Evolutionary conservation across 92 coral and sea anemone genomes (phyloP), one percentile per base, ranked within the genome.

Genomic region (Actinostola sp.): DNA sequence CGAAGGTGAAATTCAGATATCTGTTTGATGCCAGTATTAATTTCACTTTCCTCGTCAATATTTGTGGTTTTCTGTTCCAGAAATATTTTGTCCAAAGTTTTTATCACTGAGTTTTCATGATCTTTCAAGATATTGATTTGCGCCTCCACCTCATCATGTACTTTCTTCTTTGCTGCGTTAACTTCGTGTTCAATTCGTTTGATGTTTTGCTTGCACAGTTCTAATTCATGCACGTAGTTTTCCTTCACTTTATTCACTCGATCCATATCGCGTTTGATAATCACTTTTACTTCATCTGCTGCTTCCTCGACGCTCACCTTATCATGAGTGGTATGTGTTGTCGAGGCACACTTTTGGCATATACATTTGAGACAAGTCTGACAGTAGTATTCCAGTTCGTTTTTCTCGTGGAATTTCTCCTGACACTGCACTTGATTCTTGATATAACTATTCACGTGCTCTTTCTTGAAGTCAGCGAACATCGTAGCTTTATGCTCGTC

Each of bases 321-420:
- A 39, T 62, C 9, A 19, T 62, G 67, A n/a, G 3, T 4, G 15
- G 33, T 36, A 36, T 62, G 67, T 19, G 20, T 32, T 43, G 17
- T 30, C 12, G 0, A 24, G 27, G 29, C 16, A 43, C 67, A 62
- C 23, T 8, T 62, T 1, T 2, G 25, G 17, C 67, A 62, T 17
- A 62, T 62, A 20, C 43, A 62, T 20, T 36, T 39, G 4, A 16
- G 8, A 45, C 72, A 50, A 16, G 57, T 66, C 44, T 27, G 16
- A 50, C 72, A 45, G 59, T 17, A 62, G 23, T 58, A 58, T 30
- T 58, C 8, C 10, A 58, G 63, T 21, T 31, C 29, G 35, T 58
- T 27, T 28, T 58, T 30, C 38, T 58, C 63, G 63, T 58, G 63
- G 23, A 23, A 58, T 39, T 39, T 24, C n/a, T 62, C 67, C 28